Percentiles rank a stretch among this genome's conserved stretches.
These are phyloP conservation scores for Lasioglossum oenotherae DNA, from an alignment of 2,888 invertebrate genomes.

Conservation along the genomic window DNA sequence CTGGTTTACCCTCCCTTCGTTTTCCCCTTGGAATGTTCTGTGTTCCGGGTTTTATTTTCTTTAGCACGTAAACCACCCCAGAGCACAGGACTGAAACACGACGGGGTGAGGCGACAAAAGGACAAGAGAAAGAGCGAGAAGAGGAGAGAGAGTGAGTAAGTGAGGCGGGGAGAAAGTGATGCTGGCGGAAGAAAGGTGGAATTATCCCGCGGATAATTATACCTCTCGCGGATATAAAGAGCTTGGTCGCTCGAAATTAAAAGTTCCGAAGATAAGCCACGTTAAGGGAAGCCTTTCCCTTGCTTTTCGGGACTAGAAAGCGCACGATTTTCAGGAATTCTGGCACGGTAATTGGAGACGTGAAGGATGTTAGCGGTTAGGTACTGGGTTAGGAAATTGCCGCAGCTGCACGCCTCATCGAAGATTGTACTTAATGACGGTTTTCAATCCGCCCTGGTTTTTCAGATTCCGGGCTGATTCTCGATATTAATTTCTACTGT, in stretches of 20 bases:
- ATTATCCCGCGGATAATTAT: conserved; percentile 77
- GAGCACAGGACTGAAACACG: no score
- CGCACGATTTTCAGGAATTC: conserved; percentile 46
- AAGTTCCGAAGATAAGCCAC: conserved; percentile 75
- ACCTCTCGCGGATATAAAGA: conserved; percentile 74
- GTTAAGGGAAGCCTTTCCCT: conserved; percentile 29
- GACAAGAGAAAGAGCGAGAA: background rate
- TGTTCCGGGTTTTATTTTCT: conserved; percentile 48
- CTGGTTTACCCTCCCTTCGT: background rate
- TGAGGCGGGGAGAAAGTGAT: background rate
- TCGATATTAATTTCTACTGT: conserved; percentile 59
- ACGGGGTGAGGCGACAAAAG: background rate
- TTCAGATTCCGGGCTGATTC: conserved; percentile 54
- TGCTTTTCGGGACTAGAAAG: conserved; percentile 44
- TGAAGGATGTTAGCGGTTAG: conserved; percentile 23
- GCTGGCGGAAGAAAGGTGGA: background rate
- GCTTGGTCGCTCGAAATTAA: conserved; percentile 75
- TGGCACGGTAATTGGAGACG: background rate
- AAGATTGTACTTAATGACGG: conserved; percentile 61
- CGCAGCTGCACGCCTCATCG: conserved; percentile 54
- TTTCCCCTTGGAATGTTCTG: conserved; percentile 7
- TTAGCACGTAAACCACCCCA: background rate
- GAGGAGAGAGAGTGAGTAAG: background rate
- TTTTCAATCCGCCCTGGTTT: conserved; percentile 59
- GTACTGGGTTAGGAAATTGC: conserved; percentile 6